Conservation (phyloP, 2,113 vertebrate species). For the Emydura subglobosa region DNA sequence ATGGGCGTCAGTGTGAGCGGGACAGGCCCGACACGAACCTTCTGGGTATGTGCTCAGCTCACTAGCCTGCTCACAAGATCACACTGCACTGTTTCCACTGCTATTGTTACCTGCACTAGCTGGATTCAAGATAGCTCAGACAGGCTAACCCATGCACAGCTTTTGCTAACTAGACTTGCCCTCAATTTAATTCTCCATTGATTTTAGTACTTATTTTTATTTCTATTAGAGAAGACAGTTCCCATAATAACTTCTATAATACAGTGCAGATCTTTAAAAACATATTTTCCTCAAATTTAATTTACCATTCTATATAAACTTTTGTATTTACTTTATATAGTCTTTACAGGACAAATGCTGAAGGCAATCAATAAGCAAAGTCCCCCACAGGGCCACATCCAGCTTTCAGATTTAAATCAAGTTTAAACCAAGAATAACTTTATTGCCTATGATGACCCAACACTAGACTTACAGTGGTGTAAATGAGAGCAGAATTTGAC, state of each 20-base stretch:
- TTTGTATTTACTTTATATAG: neutral
- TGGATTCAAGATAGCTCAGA: no score
- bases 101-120: neutral
- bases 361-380: neutral
- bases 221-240: neutral
- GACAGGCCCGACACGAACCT: neutral
- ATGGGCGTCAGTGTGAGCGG: neutral
- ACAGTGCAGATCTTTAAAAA: neutral
- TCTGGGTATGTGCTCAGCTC: neutral
- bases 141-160: no score
- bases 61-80: neutral
- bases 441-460: neutral
- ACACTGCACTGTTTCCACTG: no score
- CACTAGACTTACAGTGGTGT: neutral
- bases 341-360: neutral
- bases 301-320: neutral
- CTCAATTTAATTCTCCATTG: neutral
- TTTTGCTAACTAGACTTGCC: no score
- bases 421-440: neutral
- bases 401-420: neutral
- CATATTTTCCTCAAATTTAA: neutral
- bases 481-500: neutral
- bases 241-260: neutral
- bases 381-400: neutral
- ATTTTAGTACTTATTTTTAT: constrained; percentile 2